phyloP scores from a whole-genome alignment of 2,797 vertebrate species.

The Oreochromis mossambicus region DNA sequence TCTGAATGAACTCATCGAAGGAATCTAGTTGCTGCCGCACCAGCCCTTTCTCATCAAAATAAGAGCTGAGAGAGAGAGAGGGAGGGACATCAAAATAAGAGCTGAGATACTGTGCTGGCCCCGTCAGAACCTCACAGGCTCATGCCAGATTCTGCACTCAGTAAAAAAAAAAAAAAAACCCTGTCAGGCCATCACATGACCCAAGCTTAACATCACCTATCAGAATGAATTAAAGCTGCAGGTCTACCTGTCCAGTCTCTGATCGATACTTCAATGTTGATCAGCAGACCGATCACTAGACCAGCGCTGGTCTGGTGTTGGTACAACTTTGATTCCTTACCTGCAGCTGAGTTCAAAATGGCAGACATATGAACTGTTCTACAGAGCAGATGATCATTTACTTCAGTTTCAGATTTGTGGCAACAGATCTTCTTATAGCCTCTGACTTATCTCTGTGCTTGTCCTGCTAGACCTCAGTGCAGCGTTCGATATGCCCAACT shows the following conservation, averaged over 20 bases:
- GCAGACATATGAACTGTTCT: background rate
- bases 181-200: background rate
- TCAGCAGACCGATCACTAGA: background rate
- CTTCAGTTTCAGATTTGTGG: background rate
- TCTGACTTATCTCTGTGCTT: background rate
- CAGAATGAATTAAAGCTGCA: background rate
- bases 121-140: background rate
- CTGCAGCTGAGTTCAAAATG: background rate
- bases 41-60: constrained; percentile 98
- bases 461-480: background rate
- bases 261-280: background rate
- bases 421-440: background rate
- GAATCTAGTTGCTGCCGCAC: constrained; percentile 97
- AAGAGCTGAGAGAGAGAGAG: constrained; percentile 76
- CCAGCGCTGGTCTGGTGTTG: background rate
- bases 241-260: background rate
- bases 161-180: background rate
- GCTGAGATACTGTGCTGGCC: background rate
- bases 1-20: constrained; percentile 99
- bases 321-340: background rate
- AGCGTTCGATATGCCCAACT: background rate
- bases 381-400: background rate
- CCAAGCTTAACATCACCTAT: background rate
- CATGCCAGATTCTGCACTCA: background rate
- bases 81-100: background rate